Conservation (phyloP, 1,140 invertebrate genomes). For the Anastrepha obliqua region DNA sequence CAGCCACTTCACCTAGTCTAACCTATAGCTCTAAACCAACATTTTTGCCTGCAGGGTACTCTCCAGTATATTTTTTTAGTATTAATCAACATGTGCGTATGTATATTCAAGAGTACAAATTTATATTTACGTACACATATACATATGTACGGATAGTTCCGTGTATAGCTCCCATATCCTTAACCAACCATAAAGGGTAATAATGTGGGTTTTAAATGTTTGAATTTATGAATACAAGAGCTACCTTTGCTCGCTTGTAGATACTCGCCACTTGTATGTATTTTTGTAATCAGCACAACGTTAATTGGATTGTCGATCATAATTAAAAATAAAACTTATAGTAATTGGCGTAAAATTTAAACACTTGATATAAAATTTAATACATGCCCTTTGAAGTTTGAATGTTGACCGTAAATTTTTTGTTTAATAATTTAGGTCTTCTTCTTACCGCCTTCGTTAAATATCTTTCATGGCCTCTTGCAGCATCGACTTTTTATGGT, state of each 20-base stretch:
- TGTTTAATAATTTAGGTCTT: too few species aligned
- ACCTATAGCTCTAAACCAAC: too few species aligned
- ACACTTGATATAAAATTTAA: background rate
- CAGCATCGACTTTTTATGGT: too few species aligned
- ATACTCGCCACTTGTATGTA: background rate
- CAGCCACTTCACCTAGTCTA: too few species aligned
- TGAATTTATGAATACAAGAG: background rate
- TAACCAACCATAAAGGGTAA: background rate
- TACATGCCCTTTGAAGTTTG: background rate
- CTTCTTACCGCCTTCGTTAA: too few species aligned
- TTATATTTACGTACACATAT: background rate
- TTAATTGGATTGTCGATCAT: background rate
- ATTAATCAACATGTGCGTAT: too few species aligned
- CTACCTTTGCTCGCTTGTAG: background rate
- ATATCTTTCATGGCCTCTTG: too few species aligned
- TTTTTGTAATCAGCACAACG: background rate
- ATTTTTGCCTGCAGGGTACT: too few species aligned
- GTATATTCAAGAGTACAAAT: too few species aligned
- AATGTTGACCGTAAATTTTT: too few species aligned
- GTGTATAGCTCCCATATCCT: background rate
- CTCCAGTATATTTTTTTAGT: too few species aligned
- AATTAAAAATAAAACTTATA: slow-evolving; percentile 16
- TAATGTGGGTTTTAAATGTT: background rate
- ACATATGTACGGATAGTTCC: background rate
- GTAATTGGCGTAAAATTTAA: background rate